These are phyloP conservation scores for Diadophis punctatus DNA, from an alignment of 2,113 vertebrate species.

Conservation along the genomic window DNA sequence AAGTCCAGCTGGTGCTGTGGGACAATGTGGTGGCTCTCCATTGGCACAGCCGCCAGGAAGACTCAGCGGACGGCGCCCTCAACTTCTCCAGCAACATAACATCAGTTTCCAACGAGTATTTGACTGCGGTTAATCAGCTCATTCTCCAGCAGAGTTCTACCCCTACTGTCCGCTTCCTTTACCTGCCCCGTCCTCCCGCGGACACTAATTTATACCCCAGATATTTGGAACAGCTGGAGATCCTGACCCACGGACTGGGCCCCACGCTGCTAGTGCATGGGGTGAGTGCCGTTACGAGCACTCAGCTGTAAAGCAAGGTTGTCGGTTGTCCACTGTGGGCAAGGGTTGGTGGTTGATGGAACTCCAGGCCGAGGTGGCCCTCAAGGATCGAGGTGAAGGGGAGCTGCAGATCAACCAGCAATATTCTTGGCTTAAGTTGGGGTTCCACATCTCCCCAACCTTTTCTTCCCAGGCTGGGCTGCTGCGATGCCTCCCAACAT, in stretches of 20 bases:
- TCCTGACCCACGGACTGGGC: constrained; percentile 81
- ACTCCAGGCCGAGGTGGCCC: not conserved
- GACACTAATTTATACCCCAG: constrained; percentile 78
- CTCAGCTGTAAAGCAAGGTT: constrained; percentile 73
- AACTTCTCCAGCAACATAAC: constrained; percentile 78
- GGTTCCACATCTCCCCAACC: too few relatives aligned
- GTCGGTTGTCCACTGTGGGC: not conserved
- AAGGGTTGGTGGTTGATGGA: not conserved
- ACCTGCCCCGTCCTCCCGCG: constrained; percentile 82
- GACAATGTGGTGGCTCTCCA: constrained; percentile 81
- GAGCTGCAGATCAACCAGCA: not conserved
- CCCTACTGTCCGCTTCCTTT: constrained; percentile 82
- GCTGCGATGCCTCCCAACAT: too few relatives aligned
- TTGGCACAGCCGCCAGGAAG: constrained; percentile 75
- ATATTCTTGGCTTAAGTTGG: not conserved
- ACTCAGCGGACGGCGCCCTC: constrained; percentile 49
- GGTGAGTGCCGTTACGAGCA: constrained; percentile 86
- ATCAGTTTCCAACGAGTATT: constrained; percentile 79
- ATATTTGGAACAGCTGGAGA: constrained; percentile 83
- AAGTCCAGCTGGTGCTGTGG: constrained; percentile 80
- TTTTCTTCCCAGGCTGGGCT: too few relatives aligned
- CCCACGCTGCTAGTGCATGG: constrained; percentile 89
- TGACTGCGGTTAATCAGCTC: constrained; percentile 80
- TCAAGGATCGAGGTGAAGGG: not conserved
- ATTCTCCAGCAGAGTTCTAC: constrained; percentile 72